Conservation (phyloP, 2,797 vertebrate genomes). For the Buphagus erythrorhynchus region DNA sequence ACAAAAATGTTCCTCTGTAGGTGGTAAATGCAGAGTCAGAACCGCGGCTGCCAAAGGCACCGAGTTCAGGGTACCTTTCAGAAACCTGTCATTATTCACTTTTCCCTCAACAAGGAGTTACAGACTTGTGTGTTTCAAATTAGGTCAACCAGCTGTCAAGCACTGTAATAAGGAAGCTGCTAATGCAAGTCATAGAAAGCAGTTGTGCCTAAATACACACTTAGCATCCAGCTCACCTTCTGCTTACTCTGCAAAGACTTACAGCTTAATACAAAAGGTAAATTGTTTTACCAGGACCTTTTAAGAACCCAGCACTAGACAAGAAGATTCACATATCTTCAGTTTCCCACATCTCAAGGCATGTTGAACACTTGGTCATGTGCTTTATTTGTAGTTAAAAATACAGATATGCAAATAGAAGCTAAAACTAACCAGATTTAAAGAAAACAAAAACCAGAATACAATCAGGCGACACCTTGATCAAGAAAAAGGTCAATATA, state of each 20-base stretch:
- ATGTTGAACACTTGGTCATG: accelerated
- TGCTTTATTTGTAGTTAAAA: background rate
- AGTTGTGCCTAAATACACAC: background rate
- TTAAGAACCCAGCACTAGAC: background rate
- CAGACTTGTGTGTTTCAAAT: conserved; percentile 55
- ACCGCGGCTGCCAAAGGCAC: conserved; percentile 63
- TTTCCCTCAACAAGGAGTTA: conserved; percentile 47
- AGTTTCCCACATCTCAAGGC: background rate
- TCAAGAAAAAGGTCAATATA: background rate
- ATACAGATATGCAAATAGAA: background rate
- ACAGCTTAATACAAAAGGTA: background rate
- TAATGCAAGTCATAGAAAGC: conserved; percentile 39
- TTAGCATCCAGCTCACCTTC: background rate
- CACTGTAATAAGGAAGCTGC: conserved; percentile 43
- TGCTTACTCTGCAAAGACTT: conserved; percentile 19
- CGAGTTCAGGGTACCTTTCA: conserved; percentile 66
- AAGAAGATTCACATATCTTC: background rate
- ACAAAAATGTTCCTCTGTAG: conserved; percentile 76
- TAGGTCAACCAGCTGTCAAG: conserved; percentile 62
- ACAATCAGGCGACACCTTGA: background rate
- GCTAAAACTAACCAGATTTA: background rate
- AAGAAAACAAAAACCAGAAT: background rate
- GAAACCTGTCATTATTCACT: conserved; percentile 64
- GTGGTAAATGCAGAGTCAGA: conserved; percentile 71
- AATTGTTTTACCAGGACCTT: background rate